A percentile compares a stretch with the other conserved stretches of the same genome.
Evolutionary conservation across 2,888 invertebrate species (phyloP).

Genomic region (Cotesia congregata): DNA sequence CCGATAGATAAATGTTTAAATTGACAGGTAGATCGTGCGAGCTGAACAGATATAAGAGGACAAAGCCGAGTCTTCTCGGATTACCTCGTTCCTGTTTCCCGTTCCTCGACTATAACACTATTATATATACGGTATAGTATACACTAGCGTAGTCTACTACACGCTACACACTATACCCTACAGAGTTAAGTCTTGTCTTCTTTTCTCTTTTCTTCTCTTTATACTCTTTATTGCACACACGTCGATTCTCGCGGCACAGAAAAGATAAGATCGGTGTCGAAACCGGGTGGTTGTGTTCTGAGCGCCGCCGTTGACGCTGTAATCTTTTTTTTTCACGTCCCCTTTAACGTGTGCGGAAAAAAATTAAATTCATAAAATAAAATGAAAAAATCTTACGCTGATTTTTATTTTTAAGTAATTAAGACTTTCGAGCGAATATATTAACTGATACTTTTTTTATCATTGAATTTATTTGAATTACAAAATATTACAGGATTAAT

Average conservation of each 20-base stretch:
- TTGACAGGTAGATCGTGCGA: constrained; percentile 30
- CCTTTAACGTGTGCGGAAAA: constrained; percentile 11
- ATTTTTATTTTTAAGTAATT: not conserved
- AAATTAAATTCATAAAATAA: not conserved
- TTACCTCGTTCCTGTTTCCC: constrained; percentile 41
- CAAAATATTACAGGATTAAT: not conserved
- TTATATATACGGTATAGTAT: not conserved
- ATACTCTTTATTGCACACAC: constrained; percentile 20
- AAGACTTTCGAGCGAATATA: not conserved
- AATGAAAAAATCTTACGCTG: not conserved
- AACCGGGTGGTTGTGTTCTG: constrained; percentile 40
- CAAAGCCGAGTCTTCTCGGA: constrained; percentile 42
- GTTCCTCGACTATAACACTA: constrained; percentile 8
- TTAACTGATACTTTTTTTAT: not conserved
- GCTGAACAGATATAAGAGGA: constrained; percentile 6
- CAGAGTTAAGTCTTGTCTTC: not conserved
- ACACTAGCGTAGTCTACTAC: not conserved
- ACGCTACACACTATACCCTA: no score
- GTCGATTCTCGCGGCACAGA: constrained; percentile 45
- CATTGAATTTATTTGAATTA: not conserved
- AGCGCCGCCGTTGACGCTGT: constrained; percentile 29
- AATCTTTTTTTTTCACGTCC: constrained; percentile 18
- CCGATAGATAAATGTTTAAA: constrained; percentile 11
- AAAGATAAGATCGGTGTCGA: constrained; percentile 50
- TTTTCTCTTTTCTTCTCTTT: not conserved